Evolutionary conservation across 1,140 invertebrate genomes (phyloP).

Genomic region (Temnothorax longispinosus): DNA sequence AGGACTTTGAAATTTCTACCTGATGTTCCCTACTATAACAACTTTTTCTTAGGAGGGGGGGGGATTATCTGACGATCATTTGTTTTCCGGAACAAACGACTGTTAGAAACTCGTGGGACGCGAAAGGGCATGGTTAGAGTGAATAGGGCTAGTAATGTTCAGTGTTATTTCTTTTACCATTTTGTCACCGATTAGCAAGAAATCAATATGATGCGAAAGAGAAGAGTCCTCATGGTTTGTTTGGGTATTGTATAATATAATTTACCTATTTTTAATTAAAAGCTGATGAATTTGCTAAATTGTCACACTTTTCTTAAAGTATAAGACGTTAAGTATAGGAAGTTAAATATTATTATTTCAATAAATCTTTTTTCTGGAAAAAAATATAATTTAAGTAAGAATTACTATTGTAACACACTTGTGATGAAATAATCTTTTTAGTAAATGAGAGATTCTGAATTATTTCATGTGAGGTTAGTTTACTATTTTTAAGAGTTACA

Average conservation of each 20-base stretch:
- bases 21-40: too few relatives aligned
- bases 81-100: too few relatives aligned
- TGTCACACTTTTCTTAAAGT: neutral
- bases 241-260: conserved; percentile 80
- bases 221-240: conserved; percentile 86
- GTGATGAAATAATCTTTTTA: neutral
- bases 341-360: neutral
- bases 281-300: neutral
- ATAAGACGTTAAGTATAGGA: neutral
- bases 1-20: too few relatives aligned
- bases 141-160: neutral
- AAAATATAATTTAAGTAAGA: neutral
- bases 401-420: neutral
- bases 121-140: too few relatives aligned
- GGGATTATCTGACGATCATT: too few relatives aligned
- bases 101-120: too few relatives aligned
- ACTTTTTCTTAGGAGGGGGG: too few relatives aligned
- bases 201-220: conserved; percentile 72
- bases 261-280: neutral
- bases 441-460: neutral
- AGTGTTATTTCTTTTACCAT: neutral
- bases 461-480: conserved; percentile 2
- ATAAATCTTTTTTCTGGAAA: neutral
- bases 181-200: neutral
- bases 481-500: conserved; percentile 21